Percentiles rank a stretch among this genome's conserved stretches.
Evolutionary conservation across 2,888 invertebrate species (phyloP).

Genomic region (Boloria euphrosyne): DNA sequence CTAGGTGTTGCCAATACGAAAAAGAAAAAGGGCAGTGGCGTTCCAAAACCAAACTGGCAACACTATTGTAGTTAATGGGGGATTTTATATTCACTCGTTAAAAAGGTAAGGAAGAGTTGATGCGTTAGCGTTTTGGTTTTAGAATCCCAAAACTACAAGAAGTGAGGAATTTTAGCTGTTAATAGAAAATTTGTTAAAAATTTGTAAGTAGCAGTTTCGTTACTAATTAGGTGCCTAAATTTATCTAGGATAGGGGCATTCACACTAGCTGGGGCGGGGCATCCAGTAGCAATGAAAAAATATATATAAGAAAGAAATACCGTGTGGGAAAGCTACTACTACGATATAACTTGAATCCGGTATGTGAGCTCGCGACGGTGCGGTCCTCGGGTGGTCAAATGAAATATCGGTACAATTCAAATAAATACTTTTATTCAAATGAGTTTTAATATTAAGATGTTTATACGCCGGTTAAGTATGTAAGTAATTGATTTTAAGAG

Average conservation of each 20-base stretch:
- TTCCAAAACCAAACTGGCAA: slow-evolving; percentile 63
- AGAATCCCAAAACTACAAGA: slow-evolving; percentile 65
- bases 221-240: slow-evolving; percentile 69
- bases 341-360: slow-evolving; percentile 65
- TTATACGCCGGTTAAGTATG: slow-evolving; percentile 77
- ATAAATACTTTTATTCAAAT: slow-evolving; percentile 79
- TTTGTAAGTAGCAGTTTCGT: slow-evolving; percentile 69
- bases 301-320: slow-evolving; percentile 57
- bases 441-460: slow-evolving; percentile 68
- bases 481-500: slow-evolving; percentile 71
- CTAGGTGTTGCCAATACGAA: slow-evolving; percentile 57
- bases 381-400: slow-evolving; percentile 59
- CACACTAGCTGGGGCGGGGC: slow-evolving; percentile 76
- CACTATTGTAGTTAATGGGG: neutral
- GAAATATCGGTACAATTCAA: slow-evolving; percentile 71
- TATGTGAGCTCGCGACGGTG: slow-evolving; percentile 73
- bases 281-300: slow-evolving; percentile 77
- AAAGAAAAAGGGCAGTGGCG: slow-evolving; percentile 53
- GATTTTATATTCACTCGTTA: neutral
- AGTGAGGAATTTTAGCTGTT: slow-evolving; percentile 57
- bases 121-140: slow-evolving; percentile 54
- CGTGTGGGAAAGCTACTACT: slow-evolving; percentile 72
- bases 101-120: neutral
- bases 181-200: slow-evolving; percentile 54
- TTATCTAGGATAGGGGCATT: slow-evolving; percentile 74